Percentiles rank a stretch among this genome's conserved stretches.
These are phyloP conservation scores for Parauchenoglanis punctatus DNA, from an alignment of 2,797 vertebrate genomes.

Conservation along the genomic window DNA sequence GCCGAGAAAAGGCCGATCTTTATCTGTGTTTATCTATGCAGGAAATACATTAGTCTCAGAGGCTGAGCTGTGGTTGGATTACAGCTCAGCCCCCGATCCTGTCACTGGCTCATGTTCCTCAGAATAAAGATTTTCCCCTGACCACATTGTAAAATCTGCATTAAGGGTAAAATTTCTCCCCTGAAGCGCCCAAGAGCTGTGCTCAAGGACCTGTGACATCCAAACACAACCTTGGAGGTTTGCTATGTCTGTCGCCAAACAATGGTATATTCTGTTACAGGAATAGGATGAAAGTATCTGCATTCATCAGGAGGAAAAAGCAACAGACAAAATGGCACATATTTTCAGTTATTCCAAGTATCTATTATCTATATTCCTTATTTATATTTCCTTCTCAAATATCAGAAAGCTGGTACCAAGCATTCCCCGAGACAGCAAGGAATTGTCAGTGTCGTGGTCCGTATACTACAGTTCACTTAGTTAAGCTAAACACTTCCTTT, in stretches of 20 bases:
- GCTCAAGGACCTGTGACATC: conserved; percentile 43
- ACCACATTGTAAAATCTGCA: conserved; percentile 60
- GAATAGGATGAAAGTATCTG: conserved; percentile 36
- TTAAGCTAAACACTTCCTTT: neutral
- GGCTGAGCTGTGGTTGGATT: conserved; percentile 60
- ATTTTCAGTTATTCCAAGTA: conserved; percentile 1
- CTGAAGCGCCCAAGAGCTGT: conserved; percentile 39
- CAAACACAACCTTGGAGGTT: conserved; percentile 43
- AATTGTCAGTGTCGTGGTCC: neutral
- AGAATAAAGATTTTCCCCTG: conserved; percentile 57
- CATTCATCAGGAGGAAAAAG: neutral
- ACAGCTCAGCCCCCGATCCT: conserved; percentile 59
- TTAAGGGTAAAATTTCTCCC: conserved; percentile 57
- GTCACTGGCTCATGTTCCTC: conserved; percentile 57
- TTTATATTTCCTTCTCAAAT: conserved; percentile 4
- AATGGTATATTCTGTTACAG: conserved; percentile 45
- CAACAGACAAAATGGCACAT: neutral
- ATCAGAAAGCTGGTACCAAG: neutral
- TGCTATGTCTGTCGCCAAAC: conserved; percentile 31
- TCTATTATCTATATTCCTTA: neutral
- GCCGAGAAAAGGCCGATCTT: conserved; percentile 35
- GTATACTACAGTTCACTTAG: neutral
- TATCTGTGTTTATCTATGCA: conserved; percentile 50
- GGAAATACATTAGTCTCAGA: conserved; percentile 57
- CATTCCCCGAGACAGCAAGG: neutral